Evolutionary conservation across 1,140 invertebrate genomes (phyloP).

Genomic region (Whitmania pigra): DNA sequence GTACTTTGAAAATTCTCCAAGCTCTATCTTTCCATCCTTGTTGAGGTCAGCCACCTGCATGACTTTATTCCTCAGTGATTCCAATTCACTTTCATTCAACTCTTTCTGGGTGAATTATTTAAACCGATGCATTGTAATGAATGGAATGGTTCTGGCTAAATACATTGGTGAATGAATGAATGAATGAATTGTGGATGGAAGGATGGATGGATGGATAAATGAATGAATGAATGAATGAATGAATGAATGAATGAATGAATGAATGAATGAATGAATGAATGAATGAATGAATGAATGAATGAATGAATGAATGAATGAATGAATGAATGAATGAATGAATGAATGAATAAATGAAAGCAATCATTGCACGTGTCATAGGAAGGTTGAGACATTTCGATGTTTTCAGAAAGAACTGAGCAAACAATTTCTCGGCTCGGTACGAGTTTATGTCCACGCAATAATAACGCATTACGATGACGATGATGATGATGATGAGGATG

Average conservation of each 20-base stretch:
- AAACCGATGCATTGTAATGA: too few species aligned
- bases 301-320: conserved; percentile 24
- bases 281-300: conserved; percentile 24
- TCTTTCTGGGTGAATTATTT: conserved; percentile 12
- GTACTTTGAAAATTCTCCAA: conserved; percentile 18
- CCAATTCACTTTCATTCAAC: not conserved
- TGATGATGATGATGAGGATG: too few species aligned
- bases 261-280: conserved; percentile 24
- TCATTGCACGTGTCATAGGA: not conserved
- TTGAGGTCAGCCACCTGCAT: conserved; percentile 15
- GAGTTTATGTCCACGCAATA: too few species aligned
- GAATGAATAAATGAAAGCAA: conserved; percentile 21
- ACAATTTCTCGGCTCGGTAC: too few species aligned
- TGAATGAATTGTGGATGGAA: not conserved
- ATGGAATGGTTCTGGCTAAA: too few species aligned
- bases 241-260: conserved; percentile 23
- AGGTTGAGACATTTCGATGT: too few species aligned
- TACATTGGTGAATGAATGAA: too few species aligned
- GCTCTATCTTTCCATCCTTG: conserved; percentile 21
- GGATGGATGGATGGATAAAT: too few species aligned
- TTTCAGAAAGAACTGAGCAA: too few species aligned
- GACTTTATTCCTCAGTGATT: not conserved
- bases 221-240: conserved; percentile 23
- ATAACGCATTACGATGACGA: too few species aligned
- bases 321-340: conserved; percentile 23